Evolutionary conservation across 2,113 vertebrate species (phyloP), one percentile per base, ranked within the genome.

Genomic region (Pseudorhombus dupliciocellatus): DNA sequence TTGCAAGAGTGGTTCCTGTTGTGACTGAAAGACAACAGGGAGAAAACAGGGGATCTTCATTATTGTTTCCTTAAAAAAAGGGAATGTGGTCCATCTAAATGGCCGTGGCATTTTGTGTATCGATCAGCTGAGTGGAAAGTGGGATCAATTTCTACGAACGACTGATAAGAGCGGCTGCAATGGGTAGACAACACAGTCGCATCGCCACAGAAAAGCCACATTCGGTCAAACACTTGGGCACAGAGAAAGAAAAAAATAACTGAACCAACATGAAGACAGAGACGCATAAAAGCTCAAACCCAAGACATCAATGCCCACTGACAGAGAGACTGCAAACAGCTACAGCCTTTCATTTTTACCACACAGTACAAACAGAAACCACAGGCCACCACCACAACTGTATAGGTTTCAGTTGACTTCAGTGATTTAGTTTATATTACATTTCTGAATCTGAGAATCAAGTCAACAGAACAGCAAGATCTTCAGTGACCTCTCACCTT

Each of bases 401-500:
- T 37, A 11, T 37, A 37, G 3, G 34, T 37, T 34, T 37, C 9
- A 37, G 1, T 37, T 12, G 34, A 37, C 34, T 37, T 37, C 0
- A 37, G 34, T 37, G 34, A 10, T 37, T 37, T 37, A 11, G 34
- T 37, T 37, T 10, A 3, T 37, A 34, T 34, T 34, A 9, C 8
- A 34, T 34, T 34, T 34, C 31, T 34, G 31, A 34, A 34, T 31
- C 31, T 31, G 31, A 10, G 31, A 2, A 7, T 34, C 31, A 11
- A 37, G 12, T 37, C 2, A 37, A 37, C 34, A 37, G 10, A 37
- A 37, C 4, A 20, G 18, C 42, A 46, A 5, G 42, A 46, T 46
- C 42, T 6, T 44, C 42, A 44, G 15, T 2, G 31, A 9, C n/a
- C 15, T 10, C 92, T 93, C 66, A 96, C 97, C 97, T 96, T 97